These are phyloP conservation scores for Crypturellus tataupa DNA, from an alignment of 2,797 vertebrate species.

Conservation along the genomic window DNA sequence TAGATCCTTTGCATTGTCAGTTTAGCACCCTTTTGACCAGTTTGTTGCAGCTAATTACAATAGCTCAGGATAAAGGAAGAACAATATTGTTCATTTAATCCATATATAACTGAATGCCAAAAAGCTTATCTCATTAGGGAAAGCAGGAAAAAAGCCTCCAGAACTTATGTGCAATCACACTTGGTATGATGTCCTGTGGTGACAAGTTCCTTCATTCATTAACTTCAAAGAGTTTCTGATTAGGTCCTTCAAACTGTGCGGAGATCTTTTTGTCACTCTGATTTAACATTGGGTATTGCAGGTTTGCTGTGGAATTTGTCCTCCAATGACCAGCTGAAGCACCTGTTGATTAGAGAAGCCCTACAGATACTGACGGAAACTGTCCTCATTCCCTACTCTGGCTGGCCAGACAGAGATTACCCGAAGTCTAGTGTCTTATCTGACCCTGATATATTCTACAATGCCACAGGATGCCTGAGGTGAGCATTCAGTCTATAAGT, in stretches of 20 bases:
- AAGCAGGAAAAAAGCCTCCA: background rate
- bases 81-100: background rate
- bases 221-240: background rate
- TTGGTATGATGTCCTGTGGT: background rate
- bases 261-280: background rate
- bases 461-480: slow-evolving; percentile 92
- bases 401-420: slow-evolving; percentile 91
- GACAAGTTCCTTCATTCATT: background rate
- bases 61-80: background rate
- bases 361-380: slow-evolving; percentile 83
- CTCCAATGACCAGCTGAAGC: slow-evolving; percentile 92
- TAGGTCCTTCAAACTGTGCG: background rate
- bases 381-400: slow-evolving; percentile 91
- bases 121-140: background rate
- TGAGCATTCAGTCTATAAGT: slow-evolving; percentile 53
- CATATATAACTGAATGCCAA: background rate
- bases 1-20: background rate
- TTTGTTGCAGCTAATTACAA: background rate
- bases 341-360: slow-evolving; percentile 81
- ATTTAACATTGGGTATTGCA: slow-evolving; percentile 66
- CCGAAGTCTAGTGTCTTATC: slow-evolving; percentile 88
- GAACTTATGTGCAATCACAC: background rate
- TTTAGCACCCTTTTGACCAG: background rate
- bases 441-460: slow-evolving; percentile 90
- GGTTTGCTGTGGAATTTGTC: slow-evolving; percentile 98